Conservation (phyloP, 1,140 invertebrate species). For the Drosophila varians region DNA sequence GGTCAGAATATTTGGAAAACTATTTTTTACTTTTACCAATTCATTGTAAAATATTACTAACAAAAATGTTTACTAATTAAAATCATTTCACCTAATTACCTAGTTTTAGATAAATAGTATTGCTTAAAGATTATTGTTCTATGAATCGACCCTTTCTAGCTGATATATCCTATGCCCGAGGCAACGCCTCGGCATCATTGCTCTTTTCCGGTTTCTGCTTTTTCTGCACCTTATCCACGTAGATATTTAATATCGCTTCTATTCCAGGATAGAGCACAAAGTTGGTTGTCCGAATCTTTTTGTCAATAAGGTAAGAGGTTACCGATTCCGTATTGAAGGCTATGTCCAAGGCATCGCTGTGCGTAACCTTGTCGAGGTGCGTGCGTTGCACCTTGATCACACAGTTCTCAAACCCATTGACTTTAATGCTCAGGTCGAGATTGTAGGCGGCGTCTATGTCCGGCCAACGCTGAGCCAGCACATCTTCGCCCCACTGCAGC, state of each 20-base stretch:
- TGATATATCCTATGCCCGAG: slow-evolving; percentile 10
- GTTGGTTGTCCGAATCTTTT: slow-evolving; percentile 75
- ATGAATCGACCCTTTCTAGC: no score
- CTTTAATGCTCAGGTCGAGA: slow-evolving; percentile 87
- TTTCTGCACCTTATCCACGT: slow-evolving; percentile 69
- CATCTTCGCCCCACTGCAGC: slow-evolving; percentile 87
- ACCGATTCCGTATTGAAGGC: slow-evolving; percentile 84
- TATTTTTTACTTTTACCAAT: neutral
- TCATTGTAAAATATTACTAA: neutral
- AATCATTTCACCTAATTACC: neutral
- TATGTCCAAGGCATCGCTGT: slow-evolving; percentile 85
- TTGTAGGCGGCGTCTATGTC: slow-evolving; percentile 89
- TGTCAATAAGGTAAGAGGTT: slow-evolving; percentile 75
- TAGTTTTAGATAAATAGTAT: neutral
- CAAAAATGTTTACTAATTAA: neutral
- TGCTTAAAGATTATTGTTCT: neutral
- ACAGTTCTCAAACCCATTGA: slow-evolving; percentile 85
- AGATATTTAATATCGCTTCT: slow-evolving; percentile 78
- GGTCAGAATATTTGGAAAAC: neutral
- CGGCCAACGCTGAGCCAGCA: slow-evolving; percentile 92
- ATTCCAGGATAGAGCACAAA: slow-evolving; percentile 80
- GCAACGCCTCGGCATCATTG: slow-evolving; percentile 22
- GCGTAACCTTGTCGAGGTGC: slow-evolving; percentile 84
- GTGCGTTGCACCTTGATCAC: slow-evolving; percentile 84
- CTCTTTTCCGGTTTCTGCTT: slow-evolving; percentile 32